Evolutionary conservation across 2,113 vertebrate genomes (phyloP).

Genomic region (Pelvicachromis taeniatus): DNA sequence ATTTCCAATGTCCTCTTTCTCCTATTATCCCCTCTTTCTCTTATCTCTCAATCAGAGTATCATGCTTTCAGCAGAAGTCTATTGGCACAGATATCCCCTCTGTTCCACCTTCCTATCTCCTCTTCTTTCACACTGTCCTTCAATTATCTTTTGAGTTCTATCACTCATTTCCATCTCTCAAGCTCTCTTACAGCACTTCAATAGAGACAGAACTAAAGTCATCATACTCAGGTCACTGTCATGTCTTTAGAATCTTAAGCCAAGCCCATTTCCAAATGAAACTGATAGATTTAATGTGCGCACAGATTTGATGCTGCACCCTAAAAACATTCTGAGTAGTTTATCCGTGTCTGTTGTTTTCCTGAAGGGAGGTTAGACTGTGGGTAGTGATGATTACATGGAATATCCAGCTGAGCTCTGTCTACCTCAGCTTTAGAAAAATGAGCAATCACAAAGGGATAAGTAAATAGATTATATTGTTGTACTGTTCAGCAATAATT

Average conservation of each 20-base stretch:
- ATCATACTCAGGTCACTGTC: not conserved
- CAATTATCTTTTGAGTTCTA: slow-evolving; percentile 31
- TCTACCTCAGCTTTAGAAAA: slow-evolving; percentile 29
- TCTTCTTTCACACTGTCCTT: slow-evolving; percentile 55
- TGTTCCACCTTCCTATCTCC: slow-evolving; percentile 44
- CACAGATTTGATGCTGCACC: not conserved
- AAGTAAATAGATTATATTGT: not conserved
- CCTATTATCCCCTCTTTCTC: slow-evolving; percentile 35
- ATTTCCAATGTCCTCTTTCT: slow-evolving; percentile 47
- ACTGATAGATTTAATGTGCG: not conserved
- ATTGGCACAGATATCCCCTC: slow-evolving; percentile 49
- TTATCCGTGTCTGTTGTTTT: slow-evolving; percentile 15
- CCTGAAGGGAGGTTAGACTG: slow-evolving; percentile 31
- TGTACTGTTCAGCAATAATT: not conserved
- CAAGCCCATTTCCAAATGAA: not conserved
- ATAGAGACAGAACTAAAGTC: slow-evolving; percentile 4
- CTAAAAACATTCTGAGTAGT: slow-evolving; percentile 13
- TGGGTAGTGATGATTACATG: slow-evolving; percentile 30
- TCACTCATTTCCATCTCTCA: slow-evolving; percentile 49
- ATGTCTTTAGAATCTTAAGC: not conserved
- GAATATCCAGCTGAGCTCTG: slow-evolving; percentile 22
- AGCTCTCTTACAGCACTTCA: not conserved
- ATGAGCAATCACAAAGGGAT: slow-evolving; percentile 10
- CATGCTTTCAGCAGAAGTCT: slow-evolving; percentile 46
- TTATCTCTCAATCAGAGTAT: slow-evolving; percentile 67